A percentile compares a stretch with the other conserved stretches of the same genome.
phyloP scores from a whole-genome alignment of 2,888 invertebrate species.

The Phyllotreta cruciferae region DNA sequence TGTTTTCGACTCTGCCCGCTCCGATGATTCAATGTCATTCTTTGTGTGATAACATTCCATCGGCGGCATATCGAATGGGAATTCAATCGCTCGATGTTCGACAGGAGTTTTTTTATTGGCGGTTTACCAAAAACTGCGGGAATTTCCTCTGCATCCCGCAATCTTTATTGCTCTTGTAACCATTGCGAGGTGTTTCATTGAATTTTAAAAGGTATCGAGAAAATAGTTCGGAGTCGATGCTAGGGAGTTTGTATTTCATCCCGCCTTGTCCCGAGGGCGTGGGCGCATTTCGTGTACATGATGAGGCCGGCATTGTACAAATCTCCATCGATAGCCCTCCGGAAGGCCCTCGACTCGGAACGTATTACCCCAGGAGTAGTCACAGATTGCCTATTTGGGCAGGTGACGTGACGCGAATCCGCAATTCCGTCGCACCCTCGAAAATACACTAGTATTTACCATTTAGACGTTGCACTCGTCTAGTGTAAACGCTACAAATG shows the following conservation, averaged over 20 bases:
- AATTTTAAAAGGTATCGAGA: too few relatives aligned
- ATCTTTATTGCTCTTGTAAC: too few relatives aligned
- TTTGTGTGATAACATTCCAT: conserved; percentile 13
- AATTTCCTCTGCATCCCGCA: too few relatives aligned
- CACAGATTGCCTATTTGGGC: conserved; percentile 53
- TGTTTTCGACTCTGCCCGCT: conserved; percentile 47
- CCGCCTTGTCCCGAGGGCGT: conserved; percentile 12
- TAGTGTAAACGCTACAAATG: too few relatives aligned
- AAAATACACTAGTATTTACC: not conserved
- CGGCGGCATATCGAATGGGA: not conserved
- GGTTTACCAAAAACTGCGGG: too few relatives aligned
- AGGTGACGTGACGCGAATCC: conserved; percentile 48
- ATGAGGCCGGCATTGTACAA: conserved; percentile 38
- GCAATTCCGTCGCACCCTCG: conserved; percentile 32
- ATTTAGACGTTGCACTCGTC: too few relatives aligned
- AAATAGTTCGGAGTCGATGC: too few relatives aligned
- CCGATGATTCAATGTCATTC: conserved; percentile 46
- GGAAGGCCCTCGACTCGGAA: conserved; percentile 38
- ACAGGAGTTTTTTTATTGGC: too few relatives aligned
- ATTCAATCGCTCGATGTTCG: too few relatives aligned
- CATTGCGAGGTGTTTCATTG: too few relatives aligned
- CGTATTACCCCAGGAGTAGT: conserved; percentile 45
- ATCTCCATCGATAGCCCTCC: conserved; percentile 38
- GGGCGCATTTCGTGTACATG: conserved; percentile 33
- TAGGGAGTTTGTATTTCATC: conserved; percentile 8